Conservation (phyloP, 1,140 invertebrate genomes). For the Aricia agestis region DNA sequence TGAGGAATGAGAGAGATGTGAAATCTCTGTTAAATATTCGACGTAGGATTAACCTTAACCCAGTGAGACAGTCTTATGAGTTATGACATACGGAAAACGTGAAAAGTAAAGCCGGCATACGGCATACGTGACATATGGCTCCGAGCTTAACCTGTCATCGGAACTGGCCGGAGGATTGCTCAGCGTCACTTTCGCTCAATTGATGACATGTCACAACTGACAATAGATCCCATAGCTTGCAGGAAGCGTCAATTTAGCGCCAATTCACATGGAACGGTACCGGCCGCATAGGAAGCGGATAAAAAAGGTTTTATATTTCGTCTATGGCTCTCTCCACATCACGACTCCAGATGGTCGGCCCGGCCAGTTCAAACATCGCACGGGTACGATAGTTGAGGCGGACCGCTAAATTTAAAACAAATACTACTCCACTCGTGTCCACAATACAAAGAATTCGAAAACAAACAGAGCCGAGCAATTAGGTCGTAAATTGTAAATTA, state of each 20-base stretch:
- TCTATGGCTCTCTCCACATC: slow-evolving; percentile 51
- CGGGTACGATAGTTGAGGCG: slow-evolving; percentile 71
- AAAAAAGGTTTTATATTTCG: slow-evolving; percentile 59
- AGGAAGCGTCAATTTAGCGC: slow-evolving; percentile 72
- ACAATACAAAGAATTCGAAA: slow-evolving; percentile 43
- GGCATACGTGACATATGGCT: slow-evolving; percentile 51
- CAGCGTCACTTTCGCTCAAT: slow-evolving; percentile 67
- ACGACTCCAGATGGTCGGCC: slow-evolving; percentile 71
- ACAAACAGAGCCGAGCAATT: slow-evolving; percentile 40
- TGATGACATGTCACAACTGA: slow-evolving; percentile 64
- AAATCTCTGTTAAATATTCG: no score
- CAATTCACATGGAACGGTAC: slow-evolving; percentile 69
- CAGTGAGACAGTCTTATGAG: neutral
- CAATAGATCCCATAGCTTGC: slow-evolving; percentile 64
- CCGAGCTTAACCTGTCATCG: slow-evolving; percentile 54
- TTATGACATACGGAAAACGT: slow-evolving; percentile 35
- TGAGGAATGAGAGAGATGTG: no score
- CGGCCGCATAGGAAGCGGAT: slow-evolving; percentile 49
- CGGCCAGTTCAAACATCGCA: slow-evolving; percentile 69
- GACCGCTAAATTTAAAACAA: slow-evolving; percentile 72
- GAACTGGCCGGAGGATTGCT: slow-evolving; percentile 62
- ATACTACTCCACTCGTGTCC: slow-evolving; percentile 63
- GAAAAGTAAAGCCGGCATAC: slow-evolving; percentile 27
- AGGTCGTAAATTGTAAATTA: neutral
- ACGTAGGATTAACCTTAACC: no score